A percentile compares a stretch with the other conserved stretches of the same genome.
Conservation (phyloP, 2,888 invertebrate species). For the Lasiommata megera region DNA sequence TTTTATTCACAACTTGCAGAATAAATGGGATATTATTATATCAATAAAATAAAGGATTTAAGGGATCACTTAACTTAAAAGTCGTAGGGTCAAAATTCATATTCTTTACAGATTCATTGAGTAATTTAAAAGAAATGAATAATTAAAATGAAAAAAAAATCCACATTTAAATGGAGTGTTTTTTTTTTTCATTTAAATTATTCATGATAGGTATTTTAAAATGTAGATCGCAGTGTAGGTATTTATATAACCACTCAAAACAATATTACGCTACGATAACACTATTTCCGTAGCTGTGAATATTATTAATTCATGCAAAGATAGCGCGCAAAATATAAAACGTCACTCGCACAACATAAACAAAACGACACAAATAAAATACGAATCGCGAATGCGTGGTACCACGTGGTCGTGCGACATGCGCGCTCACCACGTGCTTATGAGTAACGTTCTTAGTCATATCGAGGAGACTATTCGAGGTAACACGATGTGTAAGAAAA, state of each 20-base stretch:
- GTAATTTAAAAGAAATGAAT: too few relatives aligned
- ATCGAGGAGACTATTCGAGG: conserved; percentile 7
- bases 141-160: too few relatives aligned
- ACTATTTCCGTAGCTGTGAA: background rate
- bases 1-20: too few relatives aligned
- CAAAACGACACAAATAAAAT: conserved; percentile 23
- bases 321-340: conserved; percentile 11
- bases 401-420: conserved; percentile 22
- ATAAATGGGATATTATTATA: too few relatives aligned
- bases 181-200: too few relatives aligned
- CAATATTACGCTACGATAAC: conserved; percentile 4
- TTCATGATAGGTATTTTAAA: background rate
- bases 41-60: too few relatives aligned
- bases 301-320: background rate
- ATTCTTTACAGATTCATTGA: too few relatives aligned
- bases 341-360: conserved; percentile 15
- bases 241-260: conserved; percentile 3
- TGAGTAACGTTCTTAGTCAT: conserved; percentile 14
- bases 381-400: conserved; percentile 2
- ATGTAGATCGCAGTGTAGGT: background rate
- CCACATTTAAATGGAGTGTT: too few relatives aligned
- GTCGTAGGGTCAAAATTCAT: too few relatives aligned
- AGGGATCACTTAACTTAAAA: too few relatives aligned
- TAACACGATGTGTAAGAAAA: background rate
- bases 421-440: conserved; percentile 22